Conservation (phyloP, 2,797 vertebrate genomes). For the Eidolon dupreanum region DNA sequence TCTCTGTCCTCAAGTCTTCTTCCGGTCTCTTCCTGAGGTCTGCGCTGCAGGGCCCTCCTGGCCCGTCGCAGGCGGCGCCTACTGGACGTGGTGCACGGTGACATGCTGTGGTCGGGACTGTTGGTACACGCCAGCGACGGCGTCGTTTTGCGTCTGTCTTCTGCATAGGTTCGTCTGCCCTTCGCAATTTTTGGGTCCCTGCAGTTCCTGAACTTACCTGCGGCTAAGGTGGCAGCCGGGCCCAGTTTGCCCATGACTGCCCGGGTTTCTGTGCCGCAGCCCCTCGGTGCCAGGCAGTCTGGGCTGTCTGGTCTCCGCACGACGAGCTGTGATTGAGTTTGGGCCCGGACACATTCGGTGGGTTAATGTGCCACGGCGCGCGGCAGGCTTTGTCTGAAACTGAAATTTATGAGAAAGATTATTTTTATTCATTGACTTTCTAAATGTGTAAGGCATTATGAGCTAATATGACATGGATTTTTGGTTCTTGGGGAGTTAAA, state of each 20-base stretch:
- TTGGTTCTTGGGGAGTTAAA: slow-evolving; percentile 6
- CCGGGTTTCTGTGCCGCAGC: background rate
- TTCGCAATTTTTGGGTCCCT: background rate
- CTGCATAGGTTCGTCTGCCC: background rate
- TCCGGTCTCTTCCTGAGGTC: background rate
- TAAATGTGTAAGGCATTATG: background rate
- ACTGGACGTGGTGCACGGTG: background rate
- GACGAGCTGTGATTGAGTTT: background rate
- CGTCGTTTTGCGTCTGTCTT: background rate
- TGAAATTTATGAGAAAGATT: background rate
- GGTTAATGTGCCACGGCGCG: background rate
- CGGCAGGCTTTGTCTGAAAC: background rate
- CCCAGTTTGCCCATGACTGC: background rate
- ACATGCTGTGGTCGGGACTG: background rate
- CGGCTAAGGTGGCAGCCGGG: background rate
- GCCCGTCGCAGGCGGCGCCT: background rate
- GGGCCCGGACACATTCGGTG: background rate
- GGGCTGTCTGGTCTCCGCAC: background rate
- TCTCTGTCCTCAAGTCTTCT: background rate
- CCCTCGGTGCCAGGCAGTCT: background rate
- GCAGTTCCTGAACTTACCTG: background rate
- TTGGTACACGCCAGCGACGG: background rate
- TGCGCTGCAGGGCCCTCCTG: background rate
- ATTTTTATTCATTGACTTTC: background rate
- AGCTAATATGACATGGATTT: background rate